These are phyloP conservation scores for Seira sanloemensis DNA, from an alignment of 2,888 invertebrate species.

Conservation along the genomic window DNA sequence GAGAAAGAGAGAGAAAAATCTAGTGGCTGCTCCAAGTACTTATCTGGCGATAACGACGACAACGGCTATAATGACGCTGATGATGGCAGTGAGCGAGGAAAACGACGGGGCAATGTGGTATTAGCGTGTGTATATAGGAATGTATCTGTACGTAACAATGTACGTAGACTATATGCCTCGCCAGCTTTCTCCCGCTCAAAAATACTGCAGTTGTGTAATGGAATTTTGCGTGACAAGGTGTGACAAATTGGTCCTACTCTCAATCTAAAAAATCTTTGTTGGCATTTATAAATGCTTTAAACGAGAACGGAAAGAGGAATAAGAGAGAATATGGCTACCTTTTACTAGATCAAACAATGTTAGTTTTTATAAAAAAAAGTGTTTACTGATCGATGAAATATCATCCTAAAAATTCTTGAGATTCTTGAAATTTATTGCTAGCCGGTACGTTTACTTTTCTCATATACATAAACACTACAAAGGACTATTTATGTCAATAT, in stretches of 20 bases:
- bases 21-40: slow-evolving; percentile 29
- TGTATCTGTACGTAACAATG: neutral
- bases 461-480: too few relatives aligned
- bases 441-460: too few relatives aligned
- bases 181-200: neutral
- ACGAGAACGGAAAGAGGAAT: slow-evolving; percentile 46
- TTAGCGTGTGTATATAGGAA: too few relatives aligned
- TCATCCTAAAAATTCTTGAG: too few relatives aligned
- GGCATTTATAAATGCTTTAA: slow-evolving; percentile 68
- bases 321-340: too few relatives aligned
- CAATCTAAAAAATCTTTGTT: slow-evolving; percentile 60
- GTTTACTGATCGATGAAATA: too few relatives aligned
- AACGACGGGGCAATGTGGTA: too few relatives aligned
- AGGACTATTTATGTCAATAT: too few relatives aligned
- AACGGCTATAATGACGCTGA: neutral
- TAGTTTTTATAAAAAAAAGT: too few relatives aligned
- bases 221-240: slow-evolving; percentile 67
- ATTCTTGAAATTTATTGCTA: too few relatives aligned
- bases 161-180: neutral
- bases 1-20: slow-evolving; percentile 6
- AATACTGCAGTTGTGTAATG: slow-evolving; percentile 50
- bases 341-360: too few relatives aligned
- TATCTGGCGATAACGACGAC: slow-evolving; percentile 13
- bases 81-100: neutral
- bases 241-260: slow-evolving; percentile 67